Evolutionary conservation across 2,113 vertebrate genomes (phyloP).

Genomic region (Microcebus tavaratra): DNA sequence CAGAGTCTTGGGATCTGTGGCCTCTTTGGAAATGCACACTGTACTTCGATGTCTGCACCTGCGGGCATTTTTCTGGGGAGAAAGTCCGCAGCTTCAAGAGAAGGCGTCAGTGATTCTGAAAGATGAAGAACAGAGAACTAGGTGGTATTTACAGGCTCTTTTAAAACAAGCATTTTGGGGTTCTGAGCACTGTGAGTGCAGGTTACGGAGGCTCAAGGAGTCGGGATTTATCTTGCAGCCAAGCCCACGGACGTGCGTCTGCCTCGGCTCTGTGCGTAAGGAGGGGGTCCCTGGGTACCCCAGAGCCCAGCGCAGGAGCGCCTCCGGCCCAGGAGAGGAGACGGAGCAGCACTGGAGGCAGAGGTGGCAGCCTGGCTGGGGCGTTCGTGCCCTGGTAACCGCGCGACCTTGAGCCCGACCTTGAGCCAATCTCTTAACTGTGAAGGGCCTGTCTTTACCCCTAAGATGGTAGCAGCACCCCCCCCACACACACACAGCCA

Average conservation of each 20-base stretch:
- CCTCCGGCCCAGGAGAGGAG: neutral
- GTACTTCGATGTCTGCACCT: neutral
- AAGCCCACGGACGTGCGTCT: neutral
- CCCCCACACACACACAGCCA: accelerated
- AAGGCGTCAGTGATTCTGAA: neutral
- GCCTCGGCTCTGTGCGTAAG: too few species aligned
- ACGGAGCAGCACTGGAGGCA: too few species aligned
- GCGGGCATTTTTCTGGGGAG: neutral
- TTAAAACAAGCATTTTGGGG: neutral
- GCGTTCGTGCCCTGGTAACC: neutral
- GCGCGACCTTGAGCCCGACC: neutral
- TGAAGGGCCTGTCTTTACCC: accelerated
- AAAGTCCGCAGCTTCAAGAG: neutral
- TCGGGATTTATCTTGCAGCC: neutral
- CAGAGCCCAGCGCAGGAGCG: accelerated
- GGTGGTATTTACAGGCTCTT: neutral
- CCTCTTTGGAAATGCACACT: neutral
- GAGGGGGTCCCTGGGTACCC: neutral
- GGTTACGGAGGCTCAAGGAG: neutral
- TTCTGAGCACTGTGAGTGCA: neutral
- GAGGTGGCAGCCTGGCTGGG: neutral
- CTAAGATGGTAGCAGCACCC: neutral
- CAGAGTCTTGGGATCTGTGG: neutral
- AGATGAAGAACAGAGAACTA: neutral
- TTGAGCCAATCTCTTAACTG: neutral